Percentiles rank a stretch among this genome's conserved stretches.
These are phyloP conservation scores for Spea bombifrons DNA, from an alignment of 2,113 vertebrate genomes.

Conservation along the genomic window DNA sequence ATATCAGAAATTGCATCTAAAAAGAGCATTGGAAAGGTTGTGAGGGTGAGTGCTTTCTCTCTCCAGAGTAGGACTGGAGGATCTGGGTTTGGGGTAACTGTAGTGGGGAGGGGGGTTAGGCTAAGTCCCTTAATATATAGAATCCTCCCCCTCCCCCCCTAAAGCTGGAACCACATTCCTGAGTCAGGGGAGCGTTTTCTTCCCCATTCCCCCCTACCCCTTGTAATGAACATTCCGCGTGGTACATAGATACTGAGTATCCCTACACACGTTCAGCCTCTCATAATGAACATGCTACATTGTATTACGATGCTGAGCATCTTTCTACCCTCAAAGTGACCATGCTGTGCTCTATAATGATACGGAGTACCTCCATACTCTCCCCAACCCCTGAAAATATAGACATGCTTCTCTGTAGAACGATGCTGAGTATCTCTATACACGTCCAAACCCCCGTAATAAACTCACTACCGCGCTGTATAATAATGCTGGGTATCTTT, in stretches of 20 bases:
- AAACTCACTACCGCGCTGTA: conserved; percentile 29
- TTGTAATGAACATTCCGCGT: conserved; percentile 24
- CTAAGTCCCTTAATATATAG: conserved; percentile 41
- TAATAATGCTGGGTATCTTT: conserved; percentile 40
- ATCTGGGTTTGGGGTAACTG: conserved; percentile 28
- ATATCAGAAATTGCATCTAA: conserved; percentile 50
- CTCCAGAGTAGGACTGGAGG: conserved; percentile 39
- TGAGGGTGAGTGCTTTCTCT: conserved; percentile 45
- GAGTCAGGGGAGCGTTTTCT: conserved; percentile 41
- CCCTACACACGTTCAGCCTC: conserved; percentile 42
- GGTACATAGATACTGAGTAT: conserved; percentile 40
- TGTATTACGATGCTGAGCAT: conserved; percentile 26
- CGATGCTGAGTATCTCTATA: conserved; percentile 42
- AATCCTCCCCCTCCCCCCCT: conserved; percentile 44
- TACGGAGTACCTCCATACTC: conserved; percentile 24
- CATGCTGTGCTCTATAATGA: conserved; percentile 35
- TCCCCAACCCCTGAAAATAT: neutral
- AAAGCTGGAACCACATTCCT: conserved; percentile 48
- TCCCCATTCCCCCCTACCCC: conserved; percentile 19
- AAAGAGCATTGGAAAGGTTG: conserved; percentile 48
- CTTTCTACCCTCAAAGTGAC: conserved; percentile 23
- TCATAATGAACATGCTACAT: conserved; percentile 34
- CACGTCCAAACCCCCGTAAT: conserved; percentile 39
- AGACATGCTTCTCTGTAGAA: conserved; percentile 19
- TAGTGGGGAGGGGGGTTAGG: conserved; percentile 41